A percentile compares a stretch with the other conserved stretches of the same genome.
phyloP scores from a whole-genome alignment of 2,888 invertebrate genomes.

The Acleris emargana region DNA sequence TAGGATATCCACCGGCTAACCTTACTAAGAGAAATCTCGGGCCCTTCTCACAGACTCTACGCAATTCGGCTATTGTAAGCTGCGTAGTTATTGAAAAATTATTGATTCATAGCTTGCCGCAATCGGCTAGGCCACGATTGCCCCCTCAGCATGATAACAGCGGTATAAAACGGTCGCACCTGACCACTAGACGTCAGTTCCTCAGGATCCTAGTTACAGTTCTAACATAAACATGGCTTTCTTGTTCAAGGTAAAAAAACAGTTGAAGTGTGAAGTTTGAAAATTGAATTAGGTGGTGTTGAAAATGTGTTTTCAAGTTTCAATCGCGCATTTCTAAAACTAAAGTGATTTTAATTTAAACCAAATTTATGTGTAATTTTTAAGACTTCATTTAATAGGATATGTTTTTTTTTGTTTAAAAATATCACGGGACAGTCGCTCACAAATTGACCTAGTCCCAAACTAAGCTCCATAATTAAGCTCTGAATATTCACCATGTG shows the following conservation, averaged over 20 bases:
- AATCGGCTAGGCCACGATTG: slow-evolving; percentile 70
- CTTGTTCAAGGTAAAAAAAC: slow-evolving; percentile 66
- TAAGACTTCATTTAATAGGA: no score
- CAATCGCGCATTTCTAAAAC: no score
- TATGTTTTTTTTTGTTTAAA: no score
- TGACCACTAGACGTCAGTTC: slow-evolving; percentile 61
- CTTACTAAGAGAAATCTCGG: slow-evolving; percentile 24
- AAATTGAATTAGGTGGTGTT: no score
- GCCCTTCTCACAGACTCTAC: slow-evolving; percentile 30
- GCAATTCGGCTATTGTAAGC: slow-evolving; percentile 49
- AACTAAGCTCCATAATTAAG: no score
- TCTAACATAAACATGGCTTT: slow-evolving; percentile 67
- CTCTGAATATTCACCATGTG: no score
- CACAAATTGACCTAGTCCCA: no score
- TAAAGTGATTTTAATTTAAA: no score
- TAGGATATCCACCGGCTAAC: slow-evolving; percentile 19
- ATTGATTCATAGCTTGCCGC: slow-evolving; percentile 80
- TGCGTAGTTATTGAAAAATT: slow-evolving; percentile 72
- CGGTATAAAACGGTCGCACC: slow-evolving; percentile 73
- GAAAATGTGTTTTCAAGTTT: no score
- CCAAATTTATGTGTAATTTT: no score
- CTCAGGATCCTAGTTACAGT: slow-evolving; percentile 57
- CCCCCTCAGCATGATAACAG: slow-evolving; percentile 64
- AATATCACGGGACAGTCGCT: no score
- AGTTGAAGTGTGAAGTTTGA: background rate